Percentiles rank a stretch among this genome's conserved stretches.
Evolutionary conservation across 2,113 vertebrate species (phyloP).

Genomic region (Lophochroa leadbeateri): DNA sequence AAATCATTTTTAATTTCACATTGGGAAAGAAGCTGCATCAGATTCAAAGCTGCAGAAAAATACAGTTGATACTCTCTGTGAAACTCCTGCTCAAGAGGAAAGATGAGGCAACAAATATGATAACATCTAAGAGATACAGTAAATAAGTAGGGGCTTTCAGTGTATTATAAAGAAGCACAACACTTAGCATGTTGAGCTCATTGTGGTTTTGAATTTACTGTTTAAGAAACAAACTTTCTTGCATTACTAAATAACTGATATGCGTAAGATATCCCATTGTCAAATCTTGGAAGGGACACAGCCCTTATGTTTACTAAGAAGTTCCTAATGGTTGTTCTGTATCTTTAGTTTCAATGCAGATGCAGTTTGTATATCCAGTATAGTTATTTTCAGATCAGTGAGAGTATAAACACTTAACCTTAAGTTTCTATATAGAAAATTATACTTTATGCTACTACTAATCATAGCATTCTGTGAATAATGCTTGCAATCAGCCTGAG

Average conservation of each 20-base stretch:
- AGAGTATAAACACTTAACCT: neutral
- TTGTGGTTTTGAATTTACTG: neutral
- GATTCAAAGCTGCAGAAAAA: neutral
- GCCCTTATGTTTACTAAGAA: neutral
- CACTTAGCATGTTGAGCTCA: neutral
- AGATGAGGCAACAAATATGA: neutral
- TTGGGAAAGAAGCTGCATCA: neutral
- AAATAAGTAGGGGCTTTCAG: neutral
- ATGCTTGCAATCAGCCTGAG: neutral
- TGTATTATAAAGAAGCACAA: neutral
- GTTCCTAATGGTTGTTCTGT: neutral
- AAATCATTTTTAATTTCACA: neutral
- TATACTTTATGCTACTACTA: neutral
- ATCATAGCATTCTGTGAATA: neutral
- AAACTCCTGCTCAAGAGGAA: neutral
- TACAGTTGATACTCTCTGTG: neutral
- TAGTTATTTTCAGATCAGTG: neutral
- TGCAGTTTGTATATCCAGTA: neutral
- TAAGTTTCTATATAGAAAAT: neutral
- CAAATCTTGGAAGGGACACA: neutral
- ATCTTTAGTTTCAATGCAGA: neutral
- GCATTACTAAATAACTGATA: neutral
- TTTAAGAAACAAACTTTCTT: neutral
- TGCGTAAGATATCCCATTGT: neutral
- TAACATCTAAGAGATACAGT: neutral